A percentile compares a stretch with the other conserved stretches of the same genome.
Conservation (phyloP, 1,140 invertebrate genomes). For the Caenorhabditis brenneri region DNA sequence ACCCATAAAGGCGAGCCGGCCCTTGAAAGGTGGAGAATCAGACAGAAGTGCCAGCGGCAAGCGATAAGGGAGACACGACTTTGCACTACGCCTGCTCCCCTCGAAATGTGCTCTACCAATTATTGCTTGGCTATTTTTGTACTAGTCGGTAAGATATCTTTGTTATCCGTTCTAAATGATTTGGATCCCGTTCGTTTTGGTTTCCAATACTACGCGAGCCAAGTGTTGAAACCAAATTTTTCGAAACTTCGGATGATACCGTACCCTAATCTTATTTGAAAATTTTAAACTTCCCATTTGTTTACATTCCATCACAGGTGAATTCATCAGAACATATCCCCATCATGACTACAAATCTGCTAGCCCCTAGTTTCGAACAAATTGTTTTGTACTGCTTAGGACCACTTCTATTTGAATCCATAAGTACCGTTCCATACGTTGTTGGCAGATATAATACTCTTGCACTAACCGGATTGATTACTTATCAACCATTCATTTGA, state of each 20-base stretch:
- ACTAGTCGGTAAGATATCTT: constrained; percentile 36
- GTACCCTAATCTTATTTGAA: no score
- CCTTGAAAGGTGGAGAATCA: constrained; percentile 22
- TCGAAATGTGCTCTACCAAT: constrained; percentile 28
- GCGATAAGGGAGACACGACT: constrained; percentile 31
- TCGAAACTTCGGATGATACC: no score
- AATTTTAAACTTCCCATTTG: no score
- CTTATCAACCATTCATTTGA: constrained; percentile 25
- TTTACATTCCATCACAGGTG: no score
- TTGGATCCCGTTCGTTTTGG: no score
- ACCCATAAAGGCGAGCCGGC: constrained; percentile 36
- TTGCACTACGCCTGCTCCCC: constrained; percentile 40
- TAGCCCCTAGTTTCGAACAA: no score
- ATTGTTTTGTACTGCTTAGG: no score
- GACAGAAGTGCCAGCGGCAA: constrained; percentile 39
- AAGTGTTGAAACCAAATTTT: no score
- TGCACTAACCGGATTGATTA: constrained; percentile 25
- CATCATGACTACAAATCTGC: no score
- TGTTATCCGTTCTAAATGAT: background rate
- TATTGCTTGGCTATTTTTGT: constrained; percentile 34
- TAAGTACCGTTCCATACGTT: background rate
- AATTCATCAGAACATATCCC: no score
- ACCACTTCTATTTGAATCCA: no score
- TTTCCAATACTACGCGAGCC: no score
- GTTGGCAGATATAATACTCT: background rate